Evolutionary conservation across 2,888 invertebrate species (phyloP).

Genomic region (Saturnia pavonia): DNA sequence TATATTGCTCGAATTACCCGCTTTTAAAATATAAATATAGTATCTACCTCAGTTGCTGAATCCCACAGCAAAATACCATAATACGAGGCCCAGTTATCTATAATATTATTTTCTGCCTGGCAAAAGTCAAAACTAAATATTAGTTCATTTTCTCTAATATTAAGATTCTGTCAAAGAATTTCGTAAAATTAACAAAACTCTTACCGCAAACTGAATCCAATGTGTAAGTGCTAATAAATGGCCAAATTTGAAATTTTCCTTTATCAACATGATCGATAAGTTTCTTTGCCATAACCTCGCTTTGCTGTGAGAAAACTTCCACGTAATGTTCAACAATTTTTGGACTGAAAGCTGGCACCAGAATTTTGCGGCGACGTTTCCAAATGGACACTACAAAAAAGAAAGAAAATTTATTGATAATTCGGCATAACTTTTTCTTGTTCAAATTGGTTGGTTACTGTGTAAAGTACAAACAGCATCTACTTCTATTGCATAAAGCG

Average conservation of each 20-base stretch:
- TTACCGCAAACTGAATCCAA: slow-evolving; percentile 85
- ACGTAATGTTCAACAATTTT: slow-evolving; percentile 84
- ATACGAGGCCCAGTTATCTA: no score
- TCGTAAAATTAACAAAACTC: slow-evolving; percentile 25
- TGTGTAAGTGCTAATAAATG: slow-evolving; percentile 79
- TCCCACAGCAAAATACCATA: no score
- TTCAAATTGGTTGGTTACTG: no score
- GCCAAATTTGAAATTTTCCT: slow-evolving; percentile 76
- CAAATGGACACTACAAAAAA: slow-evolving; percentile 76
- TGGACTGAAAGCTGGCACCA: slow-evolving; percentile 86
- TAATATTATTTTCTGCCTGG: no score
- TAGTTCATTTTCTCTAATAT: not conserved
- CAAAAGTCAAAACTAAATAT: no score
- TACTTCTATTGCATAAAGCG: no score
- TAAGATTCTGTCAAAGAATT: not conserved
- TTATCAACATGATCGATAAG: slow-evolving; percentile 47
- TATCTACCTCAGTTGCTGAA: no score
- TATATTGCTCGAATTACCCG: no score
- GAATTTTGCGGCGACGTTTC: slow-evolving; percentile 82
- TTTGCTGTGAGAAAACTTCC: slow-evolving; percentile 83
- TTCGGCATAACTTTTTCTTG: no score
- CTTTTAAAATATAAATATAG: no score
- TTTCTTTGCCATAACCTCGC: slow-evolving; percentile 68
- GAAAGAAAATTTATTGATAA: not conserved
- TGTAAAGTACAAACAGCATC: no score